Conservation (phyloP, 1,140 invertebrate species). For the Rhopalosiphum maidis region DNA sequence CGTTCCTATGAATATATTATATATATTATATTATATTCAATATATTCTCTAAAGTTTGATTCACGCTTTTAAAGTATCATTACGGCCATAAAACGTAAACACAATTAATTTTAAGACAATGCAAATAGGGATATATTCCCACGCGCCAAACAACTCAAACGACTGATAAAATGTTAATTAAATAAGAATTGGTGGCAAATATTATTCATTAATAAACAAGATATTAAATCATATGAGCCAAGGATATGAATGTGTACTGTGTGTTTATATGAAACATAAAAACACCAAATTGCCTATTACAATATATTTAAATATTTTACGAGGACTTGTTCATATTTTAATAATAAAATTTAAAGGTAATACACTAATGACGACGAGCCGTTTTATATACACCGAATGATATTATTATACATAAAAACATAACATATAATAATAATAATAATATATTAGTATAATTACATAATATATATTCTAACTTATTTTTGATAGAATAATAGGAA, state of each 20-base stretch:
- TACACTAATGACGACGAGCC: neutral
- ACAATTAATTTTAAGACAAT: neutral
- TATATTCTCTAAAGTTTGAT: neutral
- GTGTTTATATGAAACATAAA: neutral
- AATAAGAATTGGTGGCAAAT: neutral
- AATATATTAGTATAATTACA: neutral
- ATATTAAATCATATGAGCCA: neutral
- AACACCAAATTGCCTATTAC: neutral
- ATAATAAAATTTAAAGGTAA: neutral
- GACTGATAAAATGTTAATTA: neutral
- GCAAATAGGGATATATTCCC: neutral
- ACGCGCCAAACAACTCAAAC: neutral
- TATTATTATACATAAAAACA: neutral
- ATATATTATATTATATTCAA: neutral
- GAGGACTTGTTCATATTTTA: neutral
- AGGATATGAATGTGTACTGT: neutral
- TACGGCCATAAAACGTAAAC: neutral
- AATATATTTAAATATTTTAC: neutral
- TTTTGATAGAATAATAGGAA: neutral
- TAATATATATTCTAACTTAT: neutral
- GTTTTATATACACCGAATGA: neutral
- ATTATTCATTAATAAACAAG: neutral
- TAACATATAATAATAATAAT: neutral
- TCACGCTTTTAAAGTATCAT: neutral
- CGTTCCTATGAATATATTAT: neutral